Conservation (phyloP, 2,888 invertebrate genomes). For the Limnephilus lunatus region DNA sequence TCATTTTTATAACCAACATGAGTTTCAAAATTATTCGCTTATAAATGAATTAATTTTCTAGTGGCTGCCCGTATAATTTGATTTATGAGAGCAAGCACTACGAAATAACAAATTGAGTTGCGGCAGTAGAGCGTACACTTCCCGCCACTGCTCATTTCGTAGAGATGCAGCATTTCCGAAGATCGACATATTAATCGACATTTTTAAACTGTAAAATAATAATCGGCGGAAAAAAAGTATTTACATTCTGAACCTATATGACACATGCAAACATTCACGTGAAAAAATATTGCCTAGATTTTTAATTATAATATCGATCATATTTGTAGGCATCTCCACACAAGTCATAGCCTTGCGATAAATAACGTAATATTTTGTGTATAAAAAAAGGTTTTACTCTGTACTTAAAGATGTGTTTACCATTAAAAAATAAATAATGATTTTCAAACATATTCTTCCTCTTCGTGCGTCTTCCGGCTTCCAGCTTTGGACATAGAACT, state of each 20-base stretch:
- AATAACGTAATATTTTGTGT: too few species aligned
- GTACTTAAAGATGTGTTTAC: too few species aligned
- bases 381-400: too few species aligned
- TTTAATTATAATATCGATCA: too few species aligned
- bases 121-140: not conserved
- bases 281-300: too few species aligned
- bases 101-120: conserved; percentile 5
- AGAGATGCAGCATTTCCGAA: not conserved
- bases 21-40: conserved; percentile 11
- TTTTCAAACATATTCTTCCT: too few species aligned
- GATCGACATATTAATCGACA: not conserved
- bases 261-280: not conserved
- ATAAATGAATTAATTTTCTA: not conserved
- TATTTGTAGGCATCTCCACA: too few species aligned
- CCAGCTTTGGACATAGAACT: too few species aligned
- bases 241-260: not conserved
- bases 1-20: not conserved
- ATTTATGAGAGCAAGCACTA: not conserved
- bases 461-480: too few species aligned
- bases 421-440: too few species aligned
- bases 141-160: not conserved
- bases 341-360: too few species aligned
- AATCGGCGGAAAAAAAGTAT: not conserved
- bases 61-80: not conserved
- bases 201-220: not conserved